Base-by-base conservation (phyloP, 1,140 invertebrate genomes). In the Drosophila sturtevanti region DNA sequence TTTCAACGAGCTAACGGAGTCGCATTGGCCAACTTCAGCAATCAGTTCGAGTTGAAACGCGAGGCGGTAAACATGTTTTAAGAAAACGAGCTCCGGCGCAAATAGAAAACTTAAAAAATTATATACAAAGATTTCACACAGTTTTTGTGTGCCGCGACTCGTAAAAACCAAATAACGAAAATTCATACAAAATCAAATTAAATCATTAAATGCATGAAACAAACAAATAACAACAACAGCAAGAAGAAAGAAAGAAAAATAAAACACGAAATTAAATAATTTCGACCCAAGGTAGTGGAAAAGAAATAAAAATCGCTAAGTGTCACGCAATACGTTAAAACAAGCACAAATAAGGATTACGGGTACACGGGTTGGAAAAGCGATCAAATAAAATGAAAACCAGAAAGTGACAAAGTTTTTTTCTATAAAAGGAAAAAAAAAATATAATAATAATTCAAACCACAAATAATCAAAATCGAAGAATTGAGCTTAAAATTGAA, bases 1-100 rank as follows among this genome's bases (percentile, higher is more conserved):
- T 91, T 85, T 90, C 82, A 90, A 86, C 89, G 77, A 91, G 82
- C 82, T 82, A 91, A 91, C 90, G 82, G 90, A 90, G 90, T 90
- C 78, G 70, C 56, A 70, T 69, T 66, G 70, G 77, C 72, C 74
- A 81, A 89, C 75, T 81, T 70, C 81, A 85, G 79, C 78, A 91
- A 89, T 90, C 90, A 91, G 72, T 90, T 89, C 75, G 72, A 85
- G 67, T 91, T 80, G 82, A 85, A 91, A 76, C 90, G 90, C 87
- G 81, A 82, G 79, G 90, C 82, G 90, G 86, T 85, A 77, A 91
- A 91, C 90, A 91, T 91, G 90, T 81, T 87, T 85, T 91, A 77
- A 86, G 79, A 73, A 89, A 89, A 79, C 82, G 79, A 89, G 84
- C 84, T 89, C 84, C 72, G 72, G 69, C 78, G 37, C 34, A 41